Evolutionary conservation across 1,140 invertebrate species (phyloP).

Genomic region (Centruroides sculpturatus): DNA sequence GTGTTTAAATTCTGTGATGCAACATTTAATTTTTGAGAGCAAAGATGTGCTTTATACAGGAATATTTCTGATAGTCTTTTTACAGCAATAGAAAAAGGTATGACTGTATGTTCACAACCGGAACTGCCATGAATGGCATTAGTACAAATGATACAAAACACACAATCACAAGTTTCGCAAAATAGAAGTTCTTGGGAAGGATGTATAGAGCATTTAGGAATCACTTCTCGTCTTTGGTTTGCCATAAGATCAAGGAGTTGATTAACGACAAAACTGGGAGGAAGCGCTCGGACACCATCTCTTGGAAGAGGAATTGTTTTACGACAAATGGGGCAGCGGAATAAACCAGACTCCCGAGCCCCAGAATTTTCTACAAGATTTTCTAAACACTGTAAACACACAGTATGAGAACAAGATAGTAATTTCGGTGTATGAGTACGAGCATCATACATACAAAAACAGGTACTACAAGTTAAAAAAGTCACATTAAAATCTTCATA

Average conservation of each 20-base stretch:
- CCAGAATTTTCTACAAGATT: constrained; percentile 57
- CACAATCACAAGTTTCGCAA: constrained; percentile 88
- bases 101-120: constrained; percentile 45
- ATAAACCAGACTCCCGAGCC: constrained; percentile 52
- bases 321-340: constrained; percentile 87
- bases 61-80: constrained; percentile 93
- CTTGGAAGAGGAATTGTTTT: constrained; percentile 79
- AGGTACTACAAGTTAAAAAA: constrained; percentile 91
- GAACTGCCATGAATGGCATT: constrained; percentile 22
- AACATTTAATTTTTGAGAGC: constrained; percentile 63
- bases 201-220: constrained; percentile 78
- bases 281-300: constrained; percentile 75
- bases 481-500: constrained; percentile 96
- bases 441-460: constrained; percentile 80
- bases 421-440: constrained; percentile 83
- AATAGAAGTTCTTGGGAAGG: constrained; percentile 72
- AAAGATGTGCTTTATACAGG: constrained; percentile 85
- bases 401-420: constrained; percentile 84
- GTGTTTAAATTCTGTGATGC: constrained; percentile 58
- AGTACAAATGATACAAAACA: constrained; percentile 73
- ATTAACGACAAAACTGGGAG: constrained; percentile 88
- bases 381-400: constrained; percentile 76
- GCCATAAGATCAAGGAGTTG: constrained; percentile 87
- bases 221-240: constrained; percentile 72
- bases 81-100: constrained; percentile 89